A percentile compares a stretch with the other conserved stretches of the same genome.
Evolutionary conservation across 1,140 invertebrate species (phyloP).

Genomic region (Argopecten irradians): DNA sequence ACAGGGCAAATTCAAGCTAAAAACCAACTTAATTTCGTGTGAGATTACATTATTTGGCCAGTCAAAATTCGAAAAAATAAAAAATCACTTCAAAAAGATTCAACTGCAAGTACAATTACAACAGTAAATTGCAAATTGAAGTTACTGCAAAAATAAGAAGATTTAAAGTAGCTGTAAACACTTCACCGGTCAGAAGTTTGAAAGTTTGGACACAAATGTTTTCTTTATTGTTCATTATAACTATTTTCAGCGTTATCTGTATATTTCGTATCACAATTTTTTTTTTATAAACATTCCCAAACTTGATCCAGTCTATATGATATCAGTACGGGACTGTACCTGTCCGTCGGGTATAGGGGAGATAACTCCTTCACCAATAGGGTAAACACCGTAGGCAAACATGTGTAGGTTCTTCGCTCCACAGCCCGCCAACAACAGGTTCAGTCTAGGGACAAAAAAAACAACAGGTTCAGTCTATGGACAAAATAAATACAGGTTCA

Average conservation of each 20-base stretch:
- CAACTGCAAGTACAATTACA: no score
- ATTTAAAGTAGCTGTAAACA: no score
- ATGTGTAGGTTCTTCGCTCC: slow-evolving; percentile 85
- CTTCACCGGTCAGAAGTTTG: no score
- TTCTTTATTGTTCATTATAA: no score
- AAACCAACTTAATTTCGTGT: neutral
- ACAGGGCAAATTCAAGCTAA: slow-evolving; percentile 37
- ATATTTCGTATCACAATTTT: no score
- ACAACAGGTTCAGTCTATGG: neutral
- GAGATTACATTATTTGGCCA: no score
- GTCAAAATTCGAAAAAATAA: no score
- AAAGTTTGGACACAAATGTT: no score
- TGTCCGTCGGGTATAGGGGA: slow-evolving; percentile 54
- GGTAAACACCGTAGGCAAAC: slow-evolving; percentile 90
- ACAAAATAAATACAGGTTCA: slow-evolving; percentile 17
- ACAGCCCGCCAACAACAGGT: slow-evolving; percentile 88
- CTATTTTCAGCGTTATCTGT: no score
- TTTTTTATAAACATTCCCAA: neutral
- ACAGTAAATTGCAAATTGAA: no score
- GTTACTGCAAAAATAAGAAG: no score
- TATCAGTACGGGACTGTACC: slow-evolving; percentile 33
- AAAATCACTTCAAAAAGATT: no score
- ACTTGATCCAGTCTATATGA: neutral
- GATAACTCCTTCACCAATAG: slow-evolving; percentile 85
- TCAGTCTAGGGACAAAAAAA: slow-evolving; percentile 77